Evolutionary conservation across 1,140 invertebrate species (phyloP).

Genomic region (Leptinotarsa defecta): DNA sequence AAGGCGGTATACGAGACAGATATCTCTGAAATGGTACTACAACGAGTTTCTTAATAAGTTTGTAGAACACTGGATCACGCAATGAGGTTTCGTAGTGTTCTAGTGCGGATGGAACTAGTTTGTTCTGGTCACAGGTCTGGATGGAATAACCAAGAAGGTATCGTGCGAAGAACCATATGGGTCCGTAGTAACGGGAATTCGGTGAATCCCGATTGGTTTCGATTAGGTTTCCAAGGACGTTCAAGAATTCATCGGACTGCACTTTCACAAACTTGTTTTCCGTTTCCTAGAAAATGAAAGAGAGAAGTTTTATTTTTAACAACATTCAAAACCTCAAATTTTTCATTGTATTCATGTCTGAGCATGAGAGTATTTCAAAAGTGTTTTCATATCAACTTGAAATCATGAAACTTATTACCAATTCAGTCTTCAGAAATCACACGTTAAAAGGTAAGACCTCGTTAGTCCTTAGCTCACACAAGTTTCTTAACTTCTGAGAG

Average conservation of each 20-base stretch:
- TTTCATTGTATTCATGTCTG: too few species aligned
- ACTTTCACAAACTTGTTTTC: constrained; percentile 50
- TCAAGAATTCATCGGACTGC: constrained; percentile 57
- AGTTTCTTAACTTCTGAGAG: too few species aligned
- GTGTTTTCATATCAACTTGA: too few species aligned
- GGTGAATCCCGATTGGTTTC: constrained; percentile 59
- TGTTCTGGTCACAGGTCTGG: constrained; percentile 36
- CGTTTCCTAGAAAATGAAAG: constrained; percentile 40
- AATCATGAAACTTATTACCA: too few species aligned
- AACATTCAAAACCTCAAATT: too few species aligned
- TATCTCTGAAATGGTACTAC: constrained; percentile 55
- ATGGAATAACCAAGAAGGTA: constrained; percentile 27
- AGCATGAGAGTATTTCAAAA: too few species aligned
- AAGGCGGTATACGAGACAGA: constrained; percentile 55
- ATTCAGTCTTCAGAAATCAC: too few species aligned
- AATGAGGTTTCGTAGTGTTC: constrained; percentile 63
- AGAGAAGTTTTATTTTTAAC: too few species aligned
- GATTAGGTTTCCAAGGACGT: constrained; percentile 61
- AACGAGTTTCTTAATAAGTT: constrained; percentile 62
- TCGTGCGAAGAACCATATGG: background rate
- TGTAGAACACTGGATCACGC: constrained; percentile 71
- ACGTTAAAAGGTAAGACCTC: too few species aligned
- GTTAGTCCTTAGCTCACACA: too few species aligned
- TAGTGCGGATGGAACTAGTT: constrained; percentile 49
- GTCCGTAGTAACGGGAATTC: constrained; percentile 60